Evolutionary conservation across 1,140 invertebrate species (phyloP).

Genomic region (Ips nitidus): DNA sequence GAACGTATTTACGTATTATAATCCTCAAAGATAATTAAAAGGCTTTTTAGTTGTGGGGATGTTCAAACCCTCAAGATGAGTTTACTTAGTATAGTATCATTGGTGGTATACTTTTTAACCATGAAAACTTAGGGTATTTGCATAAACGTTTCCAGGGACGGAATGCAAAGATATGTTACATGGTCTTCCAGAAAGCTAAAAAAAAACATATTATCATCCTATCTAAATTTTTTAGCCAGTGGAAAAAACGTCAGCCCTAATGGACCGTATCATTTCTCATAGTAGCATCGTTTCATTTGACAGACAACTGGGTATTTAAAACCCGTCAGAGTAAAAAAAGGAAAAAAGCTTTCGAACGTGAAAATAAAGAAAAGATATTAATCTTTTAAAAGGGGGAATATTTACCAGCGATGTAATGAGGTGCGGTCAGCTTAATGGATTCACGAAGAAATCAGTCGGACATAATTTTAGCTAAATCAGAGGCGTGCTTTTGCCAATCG

Average conservation of each 20-base stretch:
- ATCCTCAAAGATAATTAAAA: constrained; percentile 40
- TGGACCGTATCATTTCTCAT: constrained; percentile 35
- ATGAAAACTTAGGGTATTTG: constrained; percentile 16
- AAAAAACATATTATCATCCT: background rate
- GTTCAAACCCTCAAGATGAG: constrained; percentile 33
- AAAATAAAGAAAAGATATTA: constrained; percentile 38
- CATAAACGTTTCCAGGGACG: constrained; percentile 21
- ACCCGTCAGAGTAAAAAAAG: constrained; percentile 22
- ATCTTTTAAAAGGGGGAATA: constrained; percentile 37
- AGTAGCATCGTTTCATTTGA: constrained; percentile 26
- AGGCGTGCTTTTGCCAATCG: constrained; percentile 2
- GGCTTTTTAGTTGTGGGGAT: constrained; percentile 37
- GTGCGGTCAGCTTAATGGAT: constrained; percentile 39
- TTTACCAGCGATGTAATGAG: constrained; percentile 37
- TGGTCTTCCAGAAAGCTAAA: background rate
- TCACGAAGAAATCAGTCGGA: constrained; percentile 20
- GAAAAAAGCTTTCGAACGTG: constrained; percentile 34
- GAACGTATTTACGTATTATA: constrained; percentile 42
- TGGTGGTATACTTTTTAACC: constrained; percentile 45
- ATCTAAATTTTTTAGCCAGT: constrained; percentile 2
- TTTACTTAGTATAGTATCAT: constrained; percentile 41
- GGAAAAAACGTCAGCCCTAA: constrained; percentile 15
- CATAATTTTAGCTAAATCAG: constrained; percentile 14
- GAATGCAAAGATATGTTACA: background rate
- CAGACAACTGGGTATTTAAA: constrained; percentile 34